A percentile compares a stretch with the other conserved stretches of the same genome.
These are phyloP conservation scores for Laticauda laticaudata DNA, from an alignment of 2,113 vertebrate species.

Conservation along the genomic window DNA sequence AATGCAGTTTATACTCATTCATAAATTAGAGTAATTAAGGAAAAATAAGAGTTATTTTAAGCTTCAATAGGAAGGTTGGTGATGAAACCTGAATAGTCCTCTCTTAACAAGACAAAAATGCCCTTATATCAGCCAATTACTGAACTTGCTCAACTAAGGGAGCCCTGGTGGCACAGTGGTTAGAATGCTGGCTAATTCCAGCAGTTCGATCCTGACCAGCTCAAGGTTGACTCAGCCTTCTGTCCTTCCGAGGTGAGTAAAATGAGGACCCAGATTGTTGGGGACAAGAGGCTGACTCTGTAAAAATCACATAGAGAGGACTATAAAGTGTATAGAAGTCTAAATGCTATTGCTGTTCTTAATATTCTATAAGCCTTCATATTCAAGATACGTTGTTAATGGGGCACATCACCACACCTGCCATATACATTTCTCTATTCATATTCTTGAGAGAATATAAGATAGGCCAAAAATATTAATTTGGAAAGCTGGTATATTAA, in stretches of 20 bases:
- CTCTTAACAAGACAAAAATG: background rate
- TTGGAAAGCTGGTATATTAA: background rate
- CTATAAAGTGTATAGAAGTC: background rate
- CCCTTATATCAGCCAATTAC: too few relatives aligned
- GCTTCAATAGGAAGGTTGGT: background rate
- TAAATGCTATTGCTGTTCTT: background rate
- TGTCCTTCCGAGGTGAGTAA: background rate
- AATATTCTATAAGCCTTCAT: background rate
- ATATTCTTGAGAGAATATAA: background rate
- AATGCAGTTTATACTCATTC: background rate
- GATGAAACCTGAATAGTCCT: background rate
- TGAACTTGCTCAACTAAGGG: background rate
- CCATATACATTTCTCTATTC: background rate
- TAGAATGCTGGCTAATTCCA: background rate
- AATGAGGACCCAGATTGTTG: background rate
- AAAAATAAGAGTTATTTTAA: background rate
- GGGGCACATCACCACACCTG: background rate
- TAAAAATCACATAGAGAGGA: background rate
- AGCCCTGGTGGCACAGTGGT: background rate
- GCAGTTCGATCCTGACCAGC: background rate
- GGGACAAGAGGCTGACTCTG: background rate
- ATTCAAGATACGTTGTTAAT: background rate
- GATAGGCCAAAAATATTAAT: too few relatives aligned
- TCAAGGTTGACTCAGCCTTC: background rate
- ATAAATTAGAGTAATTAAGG: conserved; percentile 9